Evolutionary conservation across 2,888 invertebrate species (phyloP), one percentile per base, ranked within the genome.

Genomic region (Allygus modestus): DNA sequence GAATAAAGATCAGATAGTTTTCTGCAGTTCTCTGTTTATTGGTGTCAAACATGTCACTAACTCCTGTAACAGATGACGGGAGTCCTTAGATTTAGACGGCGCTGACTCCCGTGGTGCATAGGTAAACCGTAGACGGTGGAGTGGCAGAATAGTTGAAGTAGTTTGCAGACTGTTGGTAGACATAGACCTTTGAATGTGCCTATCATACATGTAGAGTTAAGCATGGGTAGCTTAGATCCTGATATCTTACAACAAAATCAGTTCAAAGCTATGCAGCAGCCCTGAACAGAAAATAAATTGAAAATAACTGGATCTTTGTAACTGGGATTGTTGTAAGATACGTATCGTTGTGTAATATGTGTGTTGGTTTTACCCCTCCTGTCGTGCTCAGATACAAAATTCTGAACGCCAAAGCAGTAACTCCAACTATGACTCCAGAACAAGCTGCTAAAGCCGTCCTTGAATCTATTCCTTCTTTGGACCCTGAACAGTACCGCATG

Each of bases 381-480:
- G 23, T 46, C 77, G 41, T 77, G 43, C 93, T 93, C 95, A 97
- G 98, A 96, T 99, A 99, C 96, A 97, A 98, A 94, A 98, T 99
- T 94, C 96, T 99, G 95, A 98, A 98, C 93, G 97, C 98, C 91
- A 96, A 96, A 92, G 94, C 93, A 91, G 91, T 97, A 91, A 94
- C 94, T 93, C 94, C 94, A 88, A 92, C 93, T 88, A 94, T 93
- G 91, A 92, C 94, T 88, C 93, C 95, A 87, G 94, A 95, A 92
- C 88, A 92, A 88, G 91, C 91, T 82, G 84, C 88, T 26, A 88
- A 87, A 85, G 86, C 85, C 12, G 88, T 88, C 85, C 86, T 88
- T 84, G 87, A 87, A 84, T 85, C 86, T 89, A 43, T 77, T 51
- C 94, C 96, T 91, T 94, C 94, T 91, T 94, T 99, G 92, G 97